A percentile compares a stretch with the other conserved stretches of the same genome.
Evolutionary conservation across 2,797 vertebrate genomes (phyloP).

Genomic region (Catamblyrhynchus diadema): DNA sequence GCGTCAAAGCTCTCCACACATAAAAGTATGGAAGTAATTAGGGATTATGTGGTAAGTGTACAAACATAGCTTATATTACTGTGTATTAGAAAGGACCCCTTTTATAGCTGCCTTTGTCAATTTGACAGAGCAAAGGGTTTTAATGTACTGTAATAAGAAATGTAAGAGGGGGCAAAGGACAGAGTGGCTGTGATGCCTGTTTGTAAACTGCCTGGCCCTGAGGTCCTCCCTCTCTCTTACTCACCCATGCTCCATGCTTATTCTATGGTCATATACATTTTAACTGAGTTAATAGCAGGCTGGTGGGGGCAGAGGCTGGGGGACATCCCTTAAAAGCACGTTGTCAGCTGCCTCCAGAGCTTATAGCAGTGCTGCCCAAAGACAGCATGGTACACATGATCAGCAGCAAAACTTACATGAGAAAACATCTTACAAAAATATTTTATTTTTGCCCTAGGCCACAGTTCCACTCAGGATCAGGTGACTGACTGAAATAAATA

Average conservation of each 20-base stretch:
- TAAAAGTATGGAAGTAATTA: slow-evolving; percentile 72
- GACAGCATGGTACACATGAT: background rate
- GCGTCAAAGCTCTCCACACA: slow-evolving; percentile 66
- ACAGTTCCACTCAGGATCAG: background rate
- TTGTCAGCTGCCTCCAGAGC: slow-evolving; percentile 25
- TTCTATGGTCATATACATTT: background rate
- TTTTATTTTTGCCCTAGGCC: background rate
- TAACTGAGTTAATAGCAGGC: background rate
- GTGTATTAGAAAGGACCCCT: slow-evolving; percentile 57
- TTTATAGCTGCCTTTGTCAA: slow-evolving; percentile 70
- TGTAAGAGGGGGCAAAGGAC: slow-evolving; percentile 63
- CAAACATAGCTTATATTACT: slow-evolving; percentile 66
- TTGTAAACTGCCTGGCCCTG: slow-evolving; percentile 35
- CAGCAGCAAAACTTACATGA: background rate
- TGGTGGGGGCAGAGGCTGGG: background rate
- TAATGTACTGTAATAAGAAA: slow-evolving; percentile 67
- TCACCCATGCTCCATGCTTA: background rate
- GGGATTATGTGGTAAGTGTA: slow-evolving; percentile 71
- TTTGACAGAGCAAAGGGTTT: slow-evolving; percentile 67
- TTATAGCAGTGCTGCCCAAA: background rate
- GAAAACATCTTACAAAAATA: background rate
- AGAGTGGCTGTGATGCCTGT: slow-evolving; percentile 38
- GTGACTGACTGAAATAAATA: background rate
- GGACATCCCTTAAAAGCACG: background rate
- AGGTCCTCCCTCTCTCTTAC: slow-evolving; percentile 35